A percentile compares a stretch with the other conserved stretches of the same genome.
Evolutionary conservation across 2,113 vertebrate genomes (phyloP).

Genomic region (Leptobrachium leishanense): DNA sequence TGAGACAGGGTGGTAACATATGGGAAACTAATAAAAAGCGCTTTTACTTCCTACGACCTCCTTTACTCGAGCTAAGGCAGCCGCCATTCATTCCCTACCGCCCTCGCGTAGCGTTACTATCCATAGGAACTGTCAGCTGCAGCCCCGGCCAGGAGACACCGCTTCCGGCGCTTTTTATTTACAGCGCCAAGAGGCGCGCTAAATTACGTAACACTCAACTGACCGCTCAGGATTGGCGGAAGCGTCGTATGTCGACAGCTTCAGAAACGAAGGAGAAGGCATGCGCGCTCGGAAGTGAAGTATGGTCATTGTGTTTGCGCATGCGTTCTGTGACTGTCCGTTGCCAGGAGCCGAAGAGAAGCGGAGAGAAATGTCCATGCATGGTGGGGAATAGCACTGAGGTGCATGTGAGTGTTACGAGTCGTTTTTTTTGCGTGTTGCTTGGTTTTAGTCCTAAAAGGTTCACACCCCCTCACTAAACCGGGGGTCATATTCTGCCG

Average conservation of each 20-base stretch:
- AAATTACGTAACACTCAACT: neutral
- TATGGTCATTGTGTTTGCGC: neutral
- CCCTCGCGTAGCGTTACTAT: neutral
- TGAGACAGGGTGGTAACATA: too few relatives aligned
- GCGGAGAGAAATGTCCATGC: neutral
- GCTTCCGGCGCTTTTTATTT: neutral
- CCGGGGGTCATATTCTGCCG: too few relatives aligned
- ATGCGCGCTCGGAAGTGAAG: neutral
- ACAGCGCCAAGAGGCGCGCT: neutral
- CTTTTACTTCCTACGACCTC: too few relatives aligned
- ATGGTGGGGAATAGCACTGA: too few relatives aligned
- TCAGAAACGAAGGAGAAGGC: neutral
- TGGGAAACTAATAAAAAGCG: too few relatives aligned
- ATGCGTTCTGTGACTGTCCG: neutral
- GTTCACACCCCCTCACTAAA: too few relatives aligned
- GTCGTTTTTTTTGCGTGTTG: too few relatives aligned
- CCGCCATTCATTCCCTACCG: neutral
- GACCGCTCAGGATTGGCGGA: neutral
- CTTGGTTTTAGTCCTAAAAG: too few relatives aligned
- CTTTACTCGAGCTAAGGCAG: too few relatives aligned
- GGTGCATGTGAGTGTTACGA: too few relatives aligned
- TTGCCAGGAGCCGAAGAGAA: neutral
- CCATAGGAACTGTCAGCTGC: constrained; percentile 9
- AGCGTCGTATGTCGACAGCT: neutral
- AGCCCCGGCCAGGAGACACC: neutral